These are phyloP conservation scores for Hedychridium roseum DNA, from an alignment of 2,888 invertebrate species.

Conservation along the genomic window DNA sequence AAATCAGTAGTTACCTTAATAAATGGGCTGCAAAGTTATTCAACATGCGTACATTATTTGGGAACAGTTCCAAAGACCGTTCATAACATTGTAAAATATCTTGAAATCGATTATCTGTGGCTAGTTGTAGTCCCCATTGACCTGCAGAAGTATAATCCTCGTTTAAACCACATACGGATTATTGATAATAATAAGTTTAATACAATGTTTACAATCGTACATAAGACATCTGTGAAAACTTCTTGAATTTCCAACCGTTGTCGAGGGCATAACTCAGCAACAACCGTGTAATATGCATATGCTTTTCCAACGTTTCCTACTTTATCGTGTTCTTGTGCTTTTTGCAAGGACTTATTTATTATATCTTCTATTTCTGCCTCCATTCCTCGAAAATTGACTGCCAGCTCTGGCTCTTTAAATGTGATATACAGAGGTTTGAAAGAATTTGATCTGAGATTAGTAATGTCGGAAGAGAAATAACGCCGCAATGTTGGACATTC, in stretches of 20 bases:
- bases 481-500: no score
- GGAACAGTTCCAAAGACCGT: constrained; percentile 44
- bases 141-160: constrained; percentile 32
- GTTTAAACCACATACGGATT: background rate
- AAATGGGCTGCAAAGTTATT: constrained; percentile 52
- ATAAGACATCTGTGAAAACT: constrained; percentile 46
- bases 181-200: background rate
- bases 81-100: constrained; percentile 45
- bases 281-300: constrained; percentile 50
- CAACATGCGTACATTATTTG: constrained; percentile 45
- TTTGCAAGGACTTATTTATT: constrained; percentile 41
- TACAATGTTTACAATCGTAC: constrained; percentile 24
- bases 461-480: no score
- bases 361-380: constrained; percentile 42
- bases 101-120: constrained; percentile 32
- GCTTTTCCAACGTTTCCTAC: constrained; percentile 46
- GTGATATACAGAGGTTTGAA: no score
- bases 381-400: constrained; percentile 32
- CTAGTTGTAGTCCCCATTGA: constrained; percentile 50
- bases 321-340: constrained; percentile 43
- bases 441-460: no score
- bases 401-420: no score
- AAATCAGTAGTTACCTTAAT: constrained; percentile 36
- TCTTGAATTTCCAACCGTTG: constrained; percentile 44
- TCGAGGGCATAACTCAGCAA: constrained; percentile 42